These are phyloP conservation scores for Psittacula echo DNA, from an alignment of 2,797 vertebrate genomes.

Conservation along the genomic window DNA sequence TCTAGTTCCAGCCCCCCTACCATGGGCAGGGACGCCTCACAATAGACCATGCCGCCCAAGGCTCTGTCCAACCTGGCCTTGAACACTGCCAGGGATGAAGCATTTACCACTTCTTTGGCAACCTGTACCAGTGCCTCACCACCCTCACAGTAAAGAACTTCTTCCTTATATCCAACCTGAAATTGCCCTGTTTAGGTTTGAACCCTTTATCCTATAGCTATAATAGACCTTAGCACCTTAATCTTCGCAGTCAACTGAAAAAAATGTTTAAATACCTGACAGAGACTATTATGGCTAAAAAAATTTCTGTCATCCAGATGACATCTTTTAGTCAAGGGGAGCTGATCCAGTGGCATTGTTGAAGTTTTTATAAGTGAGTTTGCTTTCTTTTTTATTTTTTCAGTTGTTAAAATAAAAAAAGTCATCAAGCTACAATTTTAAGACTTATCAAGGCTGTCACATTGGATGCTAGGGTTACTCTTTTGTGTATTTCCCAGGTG, in stretches of 20 bases:
- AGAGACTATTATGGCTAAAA: neutral
- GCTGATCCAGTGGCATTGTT: neutral
- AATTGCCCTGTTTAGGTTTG: neutral
- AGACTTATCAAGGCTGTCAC: constrained; percentile 48
- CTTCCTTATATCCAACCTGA: neutral
- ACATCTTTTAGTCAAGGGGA: neutral
- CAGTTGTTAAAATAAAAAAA: constrained; percentile 43
- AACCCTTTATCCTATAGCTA: neutral
- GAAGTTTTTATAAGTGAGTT: constrained; percentile 19
- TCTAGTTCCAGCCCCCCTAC: too few species aligned
- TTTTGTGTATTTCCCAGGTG: constrained; percentile 7
- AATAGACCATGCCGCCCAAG: too few species aligned
- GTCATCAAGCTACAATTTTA: constrained; percentile 25
- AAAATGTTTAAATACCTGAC: neutral
- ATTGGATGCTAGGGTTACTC: neutral
- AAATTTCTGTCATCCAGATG: neutral
- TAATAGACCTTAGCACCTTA: neutral
- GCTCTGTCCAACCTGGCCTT: too few species aligned
- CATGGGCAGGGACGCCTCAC: too few species aligned
- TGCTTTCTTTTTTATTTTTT: constrained; percentile 7
- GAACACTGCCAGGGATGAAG: too few species aligned
- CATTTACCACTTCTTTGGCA: too few species aligned
- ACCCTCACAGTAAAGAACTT: too few species aligned
- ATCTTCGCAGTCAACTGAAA: neutral
- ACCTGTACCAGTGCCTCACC: too few species aligned